Evolutionary conservation across 2,113 vertebrate species (phyloP).

Genomic region (Myxocyprinus asiaticus): DNA sequence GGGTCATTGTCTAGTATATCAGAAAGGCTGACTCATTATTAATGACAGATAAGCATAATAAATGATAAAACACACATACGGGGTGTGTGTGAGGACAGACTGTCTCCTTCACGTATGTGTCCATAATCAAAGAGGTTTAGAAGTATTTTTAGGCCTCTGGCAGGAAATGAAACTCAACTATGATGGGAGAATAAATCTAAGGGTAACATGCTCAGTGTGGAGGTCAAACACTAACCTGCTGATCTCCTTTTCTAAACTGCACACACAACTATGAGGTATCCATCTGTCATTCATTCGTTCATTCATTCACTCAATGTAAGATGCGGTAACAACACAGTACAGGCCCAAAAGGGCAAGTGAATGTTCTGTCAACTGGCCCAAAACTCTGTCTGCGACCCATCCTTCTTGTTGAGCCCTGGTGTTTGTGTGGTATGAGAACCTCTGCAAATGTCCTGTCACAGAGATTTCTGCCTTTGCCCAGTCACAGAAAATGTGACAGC

Average conservation of each 20-base stretch:
- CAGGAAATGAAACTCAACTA: slow-evolving; percentile 60
- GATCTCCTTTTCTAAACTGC: slow-evolving; percentile 50
- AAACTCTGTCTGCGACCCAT: too few relatives aligned
- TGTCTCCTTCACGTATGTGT: slow-evolving; percentile 29
- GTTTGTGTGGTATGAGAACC: not conserved
- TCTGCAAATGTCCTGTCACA: not conserved
- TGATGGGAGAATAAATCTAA: slow-evolving; percentile 64
- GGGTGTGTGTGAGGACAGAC: slow-evolving; percentile 18
- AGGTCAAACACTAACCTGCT: slow-evolving; percentile 68
- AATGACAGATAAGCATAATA: slow-evolving; percentile 69
- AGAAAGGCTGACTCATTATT: slow-evolving; percentile 69
- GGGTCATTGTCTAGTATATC: slow-evolving; percentile 70
- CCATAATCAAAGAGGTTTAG: slow-evolving; percentile 16
- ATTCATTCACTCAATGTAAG: too few relatives aligned
- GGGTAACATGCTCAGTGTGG: slow-evolving; percentile 60
- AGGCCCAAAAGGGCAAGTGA: too few relatives aligned
- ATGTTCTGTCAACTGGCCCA: too few relatives aligned
- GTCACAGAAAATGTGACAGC: slow-evolving; percentile 4
- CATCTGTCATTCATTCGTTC: too few relatives aligned
- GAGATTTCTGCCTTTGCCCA: not conserved
- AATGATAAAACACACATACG: slow-evolving; percentile 50
- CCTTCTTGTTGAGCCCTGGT: not conserved
- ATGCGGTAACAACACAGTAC: not conserved
- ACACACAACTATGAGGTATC: not conserved
- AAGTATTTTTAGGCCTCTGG: slow-evolving; percentile 47